phyloP scores from a whole-genome alignment of 2,888 invertebrate species.

The Nipponacmea schrenckii region DNA sequence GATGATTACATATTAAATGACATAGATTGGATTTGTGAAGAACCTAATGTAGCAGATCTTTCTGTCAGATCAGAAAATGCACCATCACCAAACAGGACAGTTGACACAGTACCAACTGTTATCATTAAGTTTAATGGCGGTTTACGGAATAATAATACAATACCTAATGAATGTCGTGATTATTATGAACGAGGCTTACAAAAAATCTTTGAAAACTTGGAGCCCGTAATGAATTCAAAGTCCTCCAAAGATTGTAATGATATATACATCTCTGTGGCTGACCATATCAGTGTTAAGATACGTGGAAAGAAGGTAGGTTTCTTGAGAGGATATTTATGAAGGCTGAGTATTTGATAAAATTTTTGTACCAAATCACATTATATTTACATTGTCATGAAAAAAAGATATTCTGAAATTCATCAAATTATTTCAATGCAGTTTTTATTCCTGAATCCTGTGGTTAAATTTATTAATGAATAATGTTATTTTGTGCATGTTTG shows the following conservation, averaged over 20 bases:
- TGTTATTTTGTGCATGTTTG: too few species aligned
- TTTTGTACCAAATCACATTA: too few species aligned
- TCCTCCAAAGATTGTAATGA: constrained; percentile 4
- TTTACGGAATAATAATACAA: constrained; percentile 7
- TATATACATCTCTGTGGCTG: constrained; percentile 13
- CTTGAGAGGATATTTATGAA: too few species aligned
- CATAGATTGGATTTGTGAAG: constrained; percentile 13
- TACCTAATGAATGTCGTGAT: constrained; percentile 7
- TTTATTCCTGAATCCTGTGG: too few species aligned
- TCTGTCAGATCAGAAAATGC: constrained; percentile 11
- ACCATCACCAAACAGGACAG: background rate
- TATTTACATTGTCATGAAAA: too few species aligned
- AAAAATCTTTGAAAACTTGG: background rate
- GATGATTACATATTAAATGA: constrained; percentile 22
- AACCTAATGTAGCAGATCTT: too few species aligned
- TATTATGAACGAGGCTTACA: constrained; percentile 15
- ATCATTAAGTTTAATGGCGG: constrained; percentile 26
- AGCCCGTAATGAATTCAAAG: background rate
- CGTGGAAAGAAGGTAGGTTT: background rate
- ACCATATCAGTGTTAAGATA: background rate
- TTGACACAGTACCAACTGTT: constrained; percentile 28
- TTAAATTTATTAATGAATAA: too few species aligned
- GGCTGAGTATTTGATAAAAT: too few species aligned
- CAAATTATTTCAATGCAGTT: too few species aligned
- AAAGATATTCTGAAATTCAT: too few species aligned